Evolutionary conservation across 2,888 invertebrate species (phyloP), one percentile per base, ranked within the genome.

Genomic region (Metacarcinus magister): DNA sequence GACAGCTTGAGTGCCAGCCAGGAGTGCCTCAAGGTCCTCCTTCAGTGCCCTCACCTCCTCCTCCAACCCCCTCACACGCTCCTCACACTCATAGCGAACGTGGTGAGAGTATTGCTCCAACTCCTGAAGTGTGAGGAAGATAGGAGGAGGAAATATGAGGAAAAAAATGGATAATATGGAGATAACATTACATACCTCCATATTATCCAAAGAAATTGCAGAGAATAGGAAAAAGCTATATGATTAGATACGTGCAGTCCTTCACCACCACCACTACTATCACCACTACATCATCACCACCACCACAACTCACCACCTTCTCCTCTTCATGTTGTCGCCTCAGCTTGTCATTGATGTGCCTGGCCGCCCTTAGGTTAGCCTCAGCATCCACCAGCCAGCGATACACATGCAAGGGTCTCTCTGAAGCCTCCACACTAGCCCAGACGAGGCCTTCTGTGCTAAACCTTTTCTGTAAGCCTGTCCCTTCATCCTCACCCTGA

Each of bases 371-470:
- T 46, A 97, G 97, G 97, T 98, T 98, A 94, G 97, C 97, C 97
- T 98, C 98, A 46, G 97, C 97, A 97, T 98, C 98, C 43, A 97
- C 97, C 92, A 98, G 97, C 97, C 97, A 97, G 91, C 97, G 97
- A 97, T 97, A 98, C 48, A 97, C 97, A 97, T 97, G 97, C 87
- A 97, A 97, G 13, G 97, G 96, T 89, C 97, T 97, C 92, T 97
- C 97, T 87, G 97, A 97, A n/a, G 97, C 96, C 94, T 97, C 97
- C 39, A 97, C 97, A 75, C 96, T 97, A 16, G 97, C 97, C 96
- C 97, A 97, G 96, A 97, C 97, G 92, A 98, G 96, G 5, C 98
- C 98, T 97, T 98, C 97, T 96, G 97, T 97, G 96, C 97, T 97
- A 97, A 98, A 97, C n/a, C 97, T 97, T 94, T 97, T 97, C 89